Base-by-base conservation (phyloP, 1,140 invertebrate genomes). In the Trichonephila clavipes region DNA sequence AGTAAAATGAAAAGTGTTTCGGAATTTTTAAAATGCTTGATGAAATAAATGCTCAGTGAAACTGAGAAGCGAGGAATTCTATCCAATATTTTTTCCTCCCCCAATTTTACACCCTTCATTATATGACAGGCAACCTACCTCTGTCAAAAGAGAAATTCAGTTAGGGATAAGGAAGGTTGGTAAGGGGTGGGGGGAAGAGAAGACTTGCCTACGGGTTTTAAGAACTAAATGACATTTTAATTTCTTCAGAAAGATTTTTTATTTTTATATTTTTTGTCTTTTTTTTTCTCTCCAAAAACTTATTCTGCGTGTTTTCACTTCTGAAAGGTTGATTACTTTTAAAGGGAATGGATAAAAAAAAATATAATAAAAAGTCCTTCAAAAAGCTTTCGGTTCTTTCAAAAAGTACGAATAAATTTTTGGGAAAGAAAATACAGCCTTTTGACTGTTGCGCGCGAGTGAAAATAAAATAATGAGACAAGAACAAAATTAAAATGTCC, bases 141-240 rank as follows among this genome's bases (percentile, higher is more conserved):
- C 61, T 92, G 90, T 92, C 81, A 92, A 92, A 90, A 81, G 77
- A 72, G 89, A 51, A 90, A 62, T 82, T 58, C 28, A 44, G 1
- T 19, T 21, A 12, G n/a, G 21, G 12, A 44, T 44, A 51, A 40
- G 58, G 85, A 14, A 28, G 82, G 7, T 6, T 51, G 10, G 34
- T 40, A 40, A 28, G 28, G 28, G 28, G 28, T 28, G 28, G 51
- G 51, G 51, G 10, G 14, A 81, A 19, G 24, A 34, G 24, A 58
- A 69, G 44, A 16, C 66, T 59, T n/a, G 69, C 40, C 90, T 66
- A 82, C 72, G 61, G 81, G 51, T 81, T 90, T 82, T 72, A 28
- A 24, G 72, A 92, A 92, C 62, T 92, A 92, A 92, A 92, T 85
- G 90, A 92, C 90, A 92, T 83, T 92, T 92, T 92, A 92, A 92